Base-by-base conservation (phyloP, 2,113 vertebrate genomes). In the Nestor notabilis region DNA sequence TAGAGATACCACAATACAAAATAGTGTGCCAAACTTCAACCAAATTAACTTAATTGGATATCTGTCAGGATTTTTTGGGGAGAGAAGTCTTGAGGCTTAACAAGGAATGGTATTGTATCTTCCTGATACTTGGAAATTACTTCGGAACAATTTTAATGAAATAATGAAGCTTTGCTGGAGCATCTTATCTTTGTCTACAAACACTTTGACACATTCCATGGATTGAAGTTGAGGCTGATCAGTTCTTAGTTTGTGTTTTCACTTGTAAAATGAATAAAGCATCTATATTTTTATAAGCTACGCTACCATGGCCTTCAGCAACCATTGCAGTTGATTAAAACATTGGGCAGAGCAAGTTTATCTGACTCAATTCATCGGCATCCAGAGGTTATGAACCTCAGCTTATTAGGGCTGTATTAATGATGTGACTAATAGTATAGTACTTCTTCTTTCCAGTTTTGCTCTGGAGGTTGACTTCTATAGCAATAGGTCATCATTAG, bases 391-490 rank as follows among this genome's bases (percentile, higher is more conserved):
- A 64, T 65, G 94, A 95, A 95, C 84, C 46, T 90, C 43, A 84
- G 80, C 78, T 93, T 96, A 95, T 95, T 95, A 96, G 77, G 41
- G 47, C 41, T 82, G 27, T 87, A 77, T 93, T 95, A 96, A 90
- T 50, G 71, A 74, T 85, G 41, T 88, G 66, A 88, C 90, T 88
- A 93, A 63, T 83, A 74, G 60, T 80, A 44, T n/a, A 76, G 35
- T 58, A 76, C 21, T 91, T 84, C 31, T 92, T 95, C 75, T 69
- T 93, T 94, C n/a, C 50, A 82, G 31, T 84, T 96, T 89, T 86
- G 31, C 68, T 87, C n/a, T 81, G 75, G 53, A 82, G 29, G 27
- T 88, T 96, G 79, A 82, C 84, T 93, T 94, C 52, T 56, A 79
- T 84, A 95, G 76, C 84, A 94, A 95, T 72, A 81, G 64, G 65